Conservation (phyloP, 2,797 vertebrate species). For the Galagoides demidoff region DNA sequence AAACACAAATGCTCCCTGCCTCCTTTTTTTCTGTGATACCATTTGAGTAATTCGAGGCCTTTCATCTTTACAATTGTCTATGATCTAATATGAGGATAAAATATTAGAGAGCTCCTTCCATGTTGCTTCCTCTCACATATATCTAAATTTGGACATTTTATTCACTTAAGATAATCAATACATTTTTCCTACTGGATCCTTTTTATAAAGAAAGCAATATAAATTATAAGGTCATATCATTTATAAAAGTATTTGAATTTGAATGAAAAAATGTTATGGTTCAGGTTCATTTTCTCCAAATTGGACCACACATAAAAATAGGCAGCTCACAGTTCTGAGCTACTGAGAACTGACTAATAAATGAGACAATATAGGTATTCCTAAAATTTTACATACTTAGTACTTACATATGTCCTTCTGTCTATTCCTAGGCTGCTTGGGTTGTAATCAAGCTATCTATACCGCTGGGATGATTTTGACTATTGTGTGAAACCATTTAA, state of each 20-base stretch:
- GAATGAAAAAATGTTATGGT: not conserved
- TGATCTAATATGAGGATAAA: not conserved
- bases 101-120: not conserved
- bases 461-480: slow-evolving; percentile 5
- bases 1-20: not conserved
- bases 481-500: not conserved
- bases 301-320: not conserved
- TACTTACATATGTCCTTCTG: not conserved
- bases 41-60: not conserved
- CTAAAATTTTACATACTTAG: not conserved
- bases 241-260: not conserved
- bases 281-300: slow-evolving; percentile 40
- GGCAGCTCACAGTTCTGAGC: not conserved
- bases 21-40: not conserved
- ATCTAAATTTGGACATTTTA: slow-evolving; percentile 18
- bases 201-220: not conserved
- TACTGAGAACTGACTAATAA: not conserved
- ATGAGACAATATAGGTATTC: not conserved
- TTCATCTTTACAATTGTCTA: not conserved
- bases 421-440: not conserved
- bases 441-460: not conserved
- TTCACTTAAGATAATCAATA: not conserved
- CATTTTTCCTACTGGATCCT: not conserved
- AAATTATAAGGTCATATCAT: not conserved
- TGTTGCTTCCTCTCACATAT: slow-evolving; percentile 40